Evolutionary conservation across 2,113 vertebrate species (phyloP).

Genomic region (Myiagra hebetior): DNA sequence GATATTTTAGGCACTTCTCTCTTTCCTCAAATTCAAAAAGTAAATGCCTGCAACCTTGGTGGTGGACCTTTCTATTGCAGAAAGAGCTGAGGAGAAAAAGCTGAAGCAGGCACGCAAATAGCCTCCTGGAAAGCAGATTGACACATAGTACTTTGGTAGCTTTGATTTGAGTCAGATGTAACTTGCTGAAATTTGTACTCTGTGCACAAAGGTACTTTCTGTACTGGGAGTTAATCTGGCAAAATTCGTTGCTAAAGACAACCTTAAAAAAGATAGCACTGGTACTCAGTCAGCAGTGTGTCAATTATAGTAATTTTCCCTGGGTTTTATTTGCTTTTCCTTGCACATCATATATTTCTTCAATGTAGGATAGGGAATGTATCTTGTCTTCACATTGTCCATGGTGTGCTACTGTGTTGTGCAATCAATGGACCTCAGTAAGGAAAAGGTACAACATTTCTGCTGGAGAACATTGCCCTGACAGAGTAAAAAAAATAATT

Average conservation of each 20-base stretch:
- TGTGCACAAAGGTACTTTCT: background rate
- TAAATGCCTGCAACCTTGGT: background rate
- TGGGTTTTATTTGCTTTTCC: background rate
- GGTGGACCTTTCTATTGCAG: background rate
- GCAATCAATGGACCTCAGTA: accelerated
- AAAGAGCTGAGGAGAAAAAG: background rate
- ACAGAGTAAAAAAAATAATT: background rate
- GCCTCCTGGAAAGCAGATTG: background rate
- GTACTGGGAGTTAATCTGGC: background rate
- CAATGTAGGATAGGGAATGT: background rate
- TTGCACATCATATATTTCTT: background rate
- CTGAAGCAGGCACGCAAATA: constrained; percentile 10
- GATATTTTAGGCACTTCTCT: background rate
- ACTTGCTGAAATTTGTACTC: background rate
- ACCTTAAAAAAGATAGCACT: background rate
- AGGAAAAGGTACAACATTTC: background rate
- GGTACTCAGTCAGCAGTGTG: background rate
- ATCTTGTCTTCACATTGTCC: accelerated
- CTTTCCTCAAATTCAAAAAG: background rate
- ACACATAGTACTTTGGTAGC: background rate
- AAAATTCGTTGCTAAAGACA: background rate
- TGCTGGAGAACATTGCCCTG: background rate
- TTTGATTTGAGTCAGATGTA: constrained; percentile 25
- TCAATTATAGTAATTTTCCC: background rate
- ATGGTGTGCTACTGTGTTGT: background rate